phyloP scores from a whole-genome alignment of 2,888 invertebrate species.

The Schizaphis graminum region DNA sequence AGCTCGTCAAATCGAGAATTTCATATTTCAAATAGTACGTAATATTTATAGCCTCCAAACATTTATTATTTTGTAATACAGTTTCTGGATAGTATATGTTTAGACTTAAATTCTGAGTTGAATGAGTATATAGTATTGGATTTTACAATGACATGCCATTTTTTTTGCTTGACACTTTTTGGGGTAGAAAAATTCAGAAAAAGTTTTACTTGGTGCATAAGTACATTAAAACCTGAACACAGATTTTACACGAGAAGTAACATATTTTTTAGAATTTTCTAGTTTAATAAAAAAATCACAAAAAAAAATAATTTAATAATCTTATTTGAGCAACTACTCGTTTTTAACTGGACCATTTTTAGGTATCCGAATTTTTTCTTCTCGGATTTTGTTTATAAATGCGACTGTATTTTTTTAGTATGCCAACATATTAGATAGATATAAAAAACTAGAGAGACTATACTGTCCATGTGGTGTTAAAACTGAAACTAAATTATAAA shows the following conservation, averaged over 20 bases:
- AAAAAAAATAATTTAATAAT: background rate
- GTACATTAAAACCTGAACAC: background rate
- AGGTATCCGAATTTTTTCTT: background rate
- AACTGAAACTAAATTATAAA: background rate
- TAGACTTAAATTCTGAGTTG: background rate
- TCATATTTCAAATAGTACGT: background rate
- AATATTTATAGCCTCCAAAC: background rate
- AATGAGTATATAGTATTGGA: background rate
- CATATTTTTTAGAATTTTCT: background rate
- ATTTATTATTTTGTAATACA: background rate
- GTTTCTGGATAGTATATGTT: background rate
- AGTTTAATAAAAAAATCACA: background rate
- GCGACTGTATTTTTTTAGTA: conserved; percentile 5
- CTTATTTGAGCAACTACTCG: background rate
- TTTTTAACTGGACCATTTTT: background rate
- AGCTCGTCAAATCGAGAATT: background rate
- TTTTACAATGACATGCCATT: background rate
- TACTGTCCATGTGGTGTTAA: background rate
- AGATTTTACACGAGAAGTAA: background rate
- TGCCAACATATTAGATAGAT: background rate
- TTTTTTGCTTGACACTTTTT: background rate
- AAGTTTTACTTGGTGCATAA: background rate
- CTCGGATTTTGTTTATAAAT: background rate
- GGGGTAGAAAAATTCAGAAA: background rate
- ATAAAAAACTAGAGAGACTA: background rate